These are phyloP conservation scores for Drosophila orena DNA, from an alignment of 1,140 invertebrate species.

Conservation along the genomic window DNA sequence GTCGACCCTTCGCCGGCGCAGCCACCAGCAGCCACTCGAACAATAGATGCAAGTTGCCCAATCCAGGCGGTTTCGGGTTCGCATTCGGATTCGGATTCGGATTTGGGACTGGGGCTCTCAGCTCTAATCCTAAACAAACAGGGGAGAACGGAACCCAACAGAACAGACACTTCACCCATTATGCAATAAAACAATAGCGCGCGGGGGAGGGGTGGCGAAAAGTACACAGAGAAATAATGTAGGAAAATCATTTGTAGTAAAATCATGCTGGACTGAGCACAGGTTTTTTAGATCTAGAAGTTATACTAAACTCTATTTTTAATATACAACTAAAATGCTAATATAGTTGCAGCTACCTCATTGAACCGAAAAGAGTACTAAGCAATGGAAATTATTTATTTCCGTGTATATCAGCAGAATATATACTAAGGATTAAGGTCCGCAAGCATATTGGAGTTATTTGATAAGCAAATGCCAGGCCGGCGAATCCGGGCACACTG, in stretches of 20 bases:
- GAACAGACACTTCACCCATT: slow-evolving; percentile 69
- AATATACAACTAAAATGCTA: background rate
- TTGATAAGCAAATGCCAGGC: slow-evolving; percentile 79
- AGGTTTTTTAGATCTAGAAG: background rate
- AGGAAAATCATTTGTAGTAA: background rate
- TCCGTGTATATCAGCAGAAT: background rate
- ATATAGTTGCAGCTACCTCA: background rate
- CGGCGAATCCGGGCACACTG: slow-evolving; percentile 11
- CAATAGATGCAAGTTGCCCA: slow-evolving; percentile 62
- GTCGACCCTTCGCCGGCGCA: slow-evolving; percentile 39
- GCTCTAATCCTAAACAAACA: slow-evolving; percentile 78
- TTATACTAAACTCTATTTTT: background rate
- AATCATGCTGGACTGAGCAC: background rate
- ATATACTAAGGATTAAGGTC: slow-evolving; percentile 52
- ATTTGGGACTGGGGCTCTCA: background rate
- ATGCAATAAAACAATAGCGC: slow-evolving; percentile 75
- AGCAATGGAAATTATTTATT: background rate
- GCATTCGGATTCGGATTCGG: too few relatives aligned
- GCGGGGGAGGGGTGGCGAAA: background rate
- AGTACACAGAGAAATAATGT: slow-evolving; percentile 2
- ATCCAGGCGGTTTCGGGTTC: slow-evolving; percentile 39
- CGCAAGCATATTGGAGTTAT: slow-evolving; percentile 82
- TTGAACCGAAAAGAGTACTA: background rate
- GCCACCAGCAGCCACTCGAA: slow-evolving; percentile 26
- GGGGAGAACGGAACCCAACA: slow-evolving; percentile 45